phyloP scores from a whole-genome alignment of 2,113 vertebrate genomes.

The Catharus fuscescens region DNA sequence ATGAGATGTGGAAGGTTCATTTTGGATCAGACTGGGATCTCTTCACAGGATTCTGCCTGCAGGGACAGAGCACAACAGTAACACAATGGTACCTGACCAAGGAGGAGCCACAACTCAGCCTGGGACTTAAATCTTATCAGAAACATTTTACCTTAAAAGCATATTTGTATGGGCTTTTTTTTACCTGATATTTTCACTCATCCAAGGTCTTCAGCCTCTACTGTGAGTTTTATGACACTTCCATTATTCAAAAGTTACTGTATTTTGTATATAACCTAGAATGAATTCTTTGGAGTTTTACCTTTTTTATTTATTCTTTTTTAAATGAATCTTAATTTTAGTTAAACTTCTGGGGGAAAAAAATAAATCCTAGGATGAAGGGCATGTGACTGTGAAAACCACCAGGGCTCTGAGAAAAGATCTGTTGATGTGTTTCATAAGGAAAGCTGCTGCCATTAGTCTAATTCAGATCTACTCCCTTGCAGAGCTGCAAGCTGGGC shows the following conservation, averaged over 20 bases:
- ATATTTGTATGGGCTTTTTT: neutral
- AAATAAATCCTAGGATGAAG: neutral
- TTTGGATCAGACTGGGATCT: neutral
- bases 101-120: neutral
- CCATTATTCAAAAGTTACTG: neutral
- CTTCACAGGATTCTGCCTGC: neutral
- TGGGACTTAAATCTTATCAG: neutral
- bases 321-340: neutral
- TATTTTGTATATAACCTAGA: neutral
- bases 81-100: neutral
- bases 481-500: neutral
- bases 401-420: neutral
- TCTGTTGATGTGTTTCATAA: neutral
- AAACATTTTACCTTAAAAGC: neutral
- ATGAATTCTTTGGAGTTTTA: neutral
- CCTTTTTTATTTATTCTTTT: too few species aligned
- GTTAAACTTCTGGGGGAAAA: rapidly evolving
- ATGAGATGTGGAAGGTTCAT: neutral
- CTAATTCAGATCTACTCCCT: neutral
- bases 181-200: neutral
- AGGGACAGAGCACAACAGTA: neutral
- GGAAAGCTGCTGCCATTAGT: neutral
- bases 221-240: neutral
- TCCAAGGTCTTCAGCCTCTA: neutral
- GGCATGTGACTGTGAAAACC: neutral